phyloP scores from a whole-genome alignment of 2,888 invertebrate genomes.

The Gnatocerus cornutus region DNA sequence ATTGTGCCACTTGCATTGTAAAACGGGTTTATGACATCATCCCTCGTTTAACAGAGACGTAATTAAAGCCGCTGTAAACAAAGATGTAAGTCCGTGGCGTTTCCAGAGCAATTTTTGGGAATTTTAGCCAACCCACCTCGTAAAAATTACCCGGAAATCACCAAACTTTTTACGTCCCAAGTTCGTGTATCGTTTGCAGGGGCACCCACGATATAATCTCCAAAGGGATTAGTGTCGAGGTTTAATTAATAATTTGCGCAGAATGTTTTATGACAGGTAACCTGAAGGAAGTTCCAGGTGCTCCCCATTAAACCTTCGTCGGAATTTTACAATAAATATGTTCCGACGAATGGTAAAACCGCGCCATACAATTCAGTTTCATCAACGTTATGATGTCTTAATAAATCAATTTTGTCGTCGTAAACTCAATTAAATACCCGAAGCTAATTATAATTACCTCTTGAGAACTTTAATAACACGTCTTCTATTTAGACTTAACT shows the following conservation, averaged over 20 bases:
- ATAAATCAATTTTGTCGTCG: conserved; percentile 39
- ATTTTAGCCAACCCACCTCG: too few species aligned
- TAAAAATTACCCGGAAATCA: conserved; percentile 43
- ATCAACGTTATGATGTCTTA: conserved; percentile 21
- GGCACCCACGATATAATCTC: conserved; percentile 51
- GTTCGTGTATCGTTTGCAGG: conserved; percentile 56
- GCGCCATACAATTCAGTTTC: conserved; percentile 1
- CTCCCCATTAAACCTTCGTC: conserved; percentile 47
- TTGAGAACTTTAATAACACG: conserved; percentile 42
- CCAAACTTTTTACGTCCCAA: conserved; percentile 57
- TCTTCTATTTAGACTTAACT: conserved; percentile 41
- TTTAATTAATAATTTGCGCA: conserved; percentile 58
- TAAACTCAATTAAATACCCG: conserved; percentile 43
- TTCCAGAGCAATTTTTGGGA: too few species aligned
- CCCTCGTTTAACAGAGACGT: conserved; percentile 17
- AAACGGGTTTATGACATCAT: conserved; percentile 21
- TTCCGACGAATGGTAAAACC: conserved; percentile 25
- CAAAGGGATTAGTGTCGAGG: conserved; percentile 54
- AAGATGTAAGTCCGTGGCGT: conserved; percentile 1
- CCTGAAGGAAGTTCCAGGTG: conserved; percentile 53
- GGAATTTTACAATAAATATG: conserved; percentile 38
- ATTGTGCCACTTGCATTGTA: conserved; percentile 29
- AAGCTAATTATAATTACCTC: conserved; percentile 43
- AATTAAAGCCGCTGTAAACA: conserved; percentile 20
- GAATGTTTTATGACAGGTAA: conserved; percentile 55